Base-by-base conservation (phyloP, 2,888 invertebrate species). In the Napeogenes inachia region DNA sequence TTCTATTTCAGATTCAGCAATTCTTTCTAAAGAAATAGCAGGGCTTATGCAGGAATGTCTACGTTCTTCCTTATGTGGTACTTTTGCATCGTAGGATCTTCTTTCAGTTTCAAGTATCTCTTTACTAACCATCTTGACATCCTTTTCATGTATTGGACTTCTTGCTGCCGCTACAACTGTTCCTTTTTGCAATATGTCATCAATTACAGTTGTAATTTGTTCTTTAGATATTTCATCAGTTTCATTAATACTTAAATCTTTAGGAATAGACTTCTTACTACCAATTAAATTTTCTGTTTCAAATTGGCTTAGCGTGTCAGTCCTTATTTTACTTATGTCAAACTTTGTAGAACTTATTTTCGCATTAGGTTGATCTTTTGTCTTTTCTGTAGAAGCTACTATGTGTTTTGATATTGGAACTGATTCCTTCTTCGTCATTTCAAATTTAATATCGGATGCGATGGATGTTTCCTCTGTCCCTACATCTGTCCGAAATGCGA, bases 31-130 rank as follows among this genome's bases (percentile, higher is more conserved):
- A 13, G 90, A 90, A 60, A 89, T 84, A 13, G 90, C 90, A 53
- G 90, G 90, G 66, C 90, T 90, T 4, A 90, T 84, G 68, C 89
- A 90, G 0, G 90, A 90, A 78, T 89, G 89, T 68, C 90, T 77
- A 21, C 90, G 79, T 71, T 90, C 90, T 45, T 89, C 88, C 76
- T 86, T 89, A 42, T 80, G 82, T 0, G 89, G 89, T 32, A 86
- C 84, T 77, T 89, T 90, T n/a, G 87, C 81, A 70, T 90, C 89
- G 60, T 89, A 90, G 0, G 87, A 88, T 58, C 89, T 73, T 69
- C 85, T 89, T 73, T 90, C 89, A 2, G 78, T 77, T 69, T 89
- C 89, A 12, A 84, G 75, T 57, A 84, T 76, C 68, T 90, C 89
- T 75, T 84, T 89, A 2, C 82, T 76, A 3, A 85, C 70, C 2